phyloP scores from a whole-genome alignment of 2,797 vertebrate genomes.

The Leuciscus waleckii region DNA sequence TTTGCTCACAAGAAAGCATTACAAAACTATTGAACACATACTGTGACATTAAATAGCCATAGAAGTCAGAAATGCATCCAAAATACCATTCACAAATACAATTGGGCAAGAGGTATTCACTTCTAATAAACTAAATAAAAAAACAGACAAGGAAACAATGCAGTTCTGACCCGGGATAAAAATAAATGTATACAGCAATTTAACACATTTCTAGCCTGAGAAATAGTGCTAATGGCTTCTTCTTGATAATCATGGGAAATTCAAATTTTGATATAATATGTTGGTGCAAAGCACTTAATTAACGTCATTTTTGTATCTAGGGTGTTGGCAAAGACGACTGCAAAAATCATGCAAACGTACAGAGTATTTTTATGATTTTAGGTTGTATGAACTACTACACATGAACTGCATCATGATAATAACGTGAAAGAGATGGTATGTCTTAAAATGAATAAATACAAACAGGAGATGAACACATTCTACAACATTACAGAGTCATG shows the following conservation, averaged over 20 bases:
- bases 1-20: constrained; percentile 45
- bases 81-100: constrained; percentile 37
- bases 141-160: neutral
- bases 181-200: neutral
- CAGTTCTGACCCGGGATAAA: neutral
- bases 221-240: constrained; percentile 26
- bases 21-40: constrained; percentile 43
- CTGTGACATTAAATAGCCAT: constrained; percentile 36
- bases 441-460: constrained; percentile 61
- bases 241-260: constrained; percentile 7
- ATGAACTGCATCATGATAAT: neutral
- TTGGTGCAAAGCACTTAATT: constrained; percentile 12
- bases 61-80: constrained; percentile 33
- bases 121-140: constrained; percentile 6
- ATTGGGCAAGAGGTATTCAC: constrained; percentile 29
- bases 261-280: constrained; percentile 32
- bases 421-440: constrained; percentile 39
- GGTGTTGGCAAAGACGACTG: constrained; percentile 9
- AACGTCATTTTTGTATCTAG: neutral
- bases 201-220: constrained; percentile 32
- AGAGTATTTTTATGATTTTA: neutral
- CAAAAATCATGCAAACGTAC: constrained; percentile 27
- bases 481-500: constrained; percentile 41
- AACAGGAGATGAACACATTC: constrained; percentile 54
- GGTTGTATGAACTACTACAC: neutral